Conservation (phyloP, 2,113 vertebrate species). For the Muntiacus reevesi region DNA sequence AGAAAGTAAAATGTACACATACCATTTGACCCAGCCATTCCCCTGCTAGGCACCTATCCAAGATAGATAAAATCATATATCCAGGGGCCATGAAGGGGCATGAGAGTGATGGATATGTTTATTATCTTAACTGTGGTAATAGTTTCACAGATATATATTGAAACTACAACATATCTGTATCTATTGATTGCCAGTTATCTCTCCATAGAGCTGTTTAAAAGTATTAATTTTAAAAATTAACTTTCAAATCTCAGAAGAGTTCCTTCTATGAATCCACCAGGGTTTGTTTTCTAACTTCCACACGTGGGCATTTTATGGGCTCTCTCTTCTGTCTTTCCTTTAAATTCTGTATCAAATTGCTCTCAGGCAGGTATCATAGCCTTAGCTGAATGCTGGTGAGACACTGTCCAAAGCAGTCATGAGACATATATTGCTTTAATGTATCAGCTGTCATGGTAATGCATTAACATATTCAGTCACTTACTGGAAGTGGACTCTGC, state of each 20-base stretch:
- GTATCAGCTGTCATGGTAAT: not conserved
- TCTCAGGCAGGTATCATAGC: not conserved
- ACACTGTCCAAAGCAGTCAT: not conserved
- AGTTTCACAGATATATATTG: not conserved
- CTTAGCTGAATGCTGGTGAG: not conserved
- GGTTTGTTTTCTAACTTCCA: not conserved
- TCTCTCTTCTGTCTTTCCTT: not conserved
- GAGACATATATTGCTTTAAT: not conserved
- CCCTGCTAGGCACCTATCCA: not conserved
- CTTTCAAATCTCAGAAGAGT: not conserved
- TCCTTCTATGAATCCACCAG: not conserved
- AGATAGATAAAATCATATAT: not conserved
- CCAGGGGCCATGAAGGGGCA: not conserved
- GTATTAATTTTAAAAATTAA: not conserved
- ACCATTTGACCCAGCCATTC: not conserved
- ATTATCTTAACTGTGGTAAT: not conserved
- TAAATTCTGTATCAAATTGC: not conserved
- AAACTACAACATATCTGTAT: not conserved
- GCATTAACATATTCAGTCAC: not conserved
- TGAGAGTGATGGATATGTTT: not conserved
- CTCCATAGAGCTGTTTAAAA: not conserved
- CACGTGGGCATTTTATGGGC: not conserved
- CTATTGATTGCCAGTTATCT: not conserved
- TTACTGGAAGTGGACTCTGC: not conserved
- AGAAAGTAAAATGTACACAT: not conserved